Base-by-base conservation (phyloP, 2,113 vertebrate species). In the Hirundichthys speculiger region DNA sequence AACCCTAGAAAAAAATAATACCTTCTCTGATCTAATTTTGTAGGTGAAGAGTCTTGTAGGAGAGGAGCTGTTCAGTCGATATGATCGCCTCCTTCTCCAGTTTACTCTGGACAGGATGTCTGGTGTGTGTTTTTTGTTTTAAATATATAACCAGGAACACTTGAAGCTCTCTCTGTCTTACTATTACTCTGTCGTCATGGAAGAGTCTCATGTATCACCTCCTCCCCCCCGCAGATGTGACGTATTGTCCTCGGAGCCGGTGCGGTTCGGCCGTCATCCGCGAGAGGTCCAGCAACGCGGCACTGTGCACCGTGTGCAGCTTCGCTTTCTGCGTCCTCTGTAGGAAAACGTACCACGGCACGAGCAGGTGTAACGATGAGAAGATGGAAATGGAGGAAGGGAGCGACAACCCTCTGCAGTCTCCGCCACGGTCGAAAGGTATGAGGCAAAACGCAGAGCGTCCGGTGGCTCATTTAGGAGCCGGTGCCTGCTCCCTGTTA, bases 41-140 rank as follows among this genome's bases (percentile, higher is more conserved):
- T 39, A 98, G 95, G 95, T 97, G 22, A 95, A 90, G 71, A 90
- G 91, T 75, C 68, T 96, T 69, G 95, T 96, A 0, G 94, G 91
- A 3, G 94, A 95, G 75, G 74, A 94, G 56, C 83, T 96, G 10
- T 98, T 98, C 77, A 84, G 89, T 2, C 95, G 94, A 19, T 98
- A 96, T 0, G 96, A 98, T 57, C 94, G 92, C 38, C 95, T 98
- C 49, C 94, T 98, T 3, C 93, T 98, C 13, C 94, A 96, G 90
- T 94, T 91, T 1, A 93, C 90, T 75, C 77, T 98, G 87, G 95
- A 96, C 86, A 53, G 90, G 75, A 98, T 98, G 96, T 73, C 94
- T 0, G 96, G 88, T 88, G 20, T 1, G 78, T 59, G 47, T 45
- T 2, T 18, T 3, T 16, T 38, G 10, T 49, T 1, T 65, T 39